These are phyloP conservation scores for Microctonus aethiopoides DNA, from an alignment of 2,888 invertebrate genomes.

Conservation along the genomic window DNA sequence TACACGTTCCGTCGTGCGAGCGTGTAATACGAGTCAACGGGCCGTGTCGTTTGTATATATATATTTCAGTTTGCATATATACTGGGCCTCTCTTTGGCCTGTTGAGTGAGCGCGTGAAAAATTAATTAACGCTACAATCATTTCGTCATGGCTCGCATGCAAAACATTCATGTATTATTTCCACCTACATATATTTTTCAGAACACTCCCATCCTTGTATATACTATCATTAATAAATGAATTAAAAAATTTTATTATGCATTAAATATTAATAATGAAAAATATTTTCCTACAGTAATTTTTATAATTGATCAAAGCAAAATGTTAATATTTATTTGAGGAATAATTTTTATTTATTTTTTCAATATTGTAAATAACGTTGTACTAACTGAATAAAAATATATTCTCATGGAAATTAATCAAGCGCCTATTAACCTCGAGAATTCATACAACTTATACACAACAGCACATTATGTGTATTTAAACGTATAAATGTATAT, in stretches of 20 bases:
- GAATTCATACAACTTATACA: conserved; percentile 39
- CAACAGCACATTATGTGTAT: neutral
- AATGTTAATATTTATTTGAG: neutral
- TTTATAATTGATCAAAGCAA: neutral
- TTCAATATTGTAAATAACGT: neutral
- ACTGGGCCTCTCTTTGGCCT: conserved; percentile 23
- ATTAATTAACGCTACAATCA: conserved; percentile 49
- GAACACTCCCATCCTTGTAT: neutral
- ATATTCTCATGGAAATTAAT: conserved; percentile 43
- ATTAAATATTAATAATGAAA: neutral
- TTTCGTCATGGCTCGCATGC: conserved; percentile 43
- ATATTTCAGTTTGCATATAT: conserved; percentile 16
- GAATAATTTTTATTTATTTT: too few species aligned
- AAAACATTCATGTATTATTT: conserved; percentile 24
- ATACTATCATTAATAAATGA: neutral
- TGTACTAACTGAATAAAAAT: neutral
- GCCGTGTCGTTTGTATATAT: conserved; percentile 56
- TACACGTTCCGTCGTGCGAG: conserved; percentile 61
- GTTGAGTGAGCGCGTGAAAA: conserved; percentile 58
- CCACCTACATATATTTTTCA: conserved; percentile 15
- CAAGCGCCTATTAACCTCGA: conserved; percentile 46
- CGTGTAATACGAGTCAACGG: conserved; percentile 65
- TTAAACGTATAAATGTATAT: neutral
- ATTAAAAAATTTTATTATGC: neutral
- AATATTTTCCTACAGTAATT: neutral